Conservation (phyloP, 1,140 invertebrate species). For the Pemphigus obesinymphae region DNA sequence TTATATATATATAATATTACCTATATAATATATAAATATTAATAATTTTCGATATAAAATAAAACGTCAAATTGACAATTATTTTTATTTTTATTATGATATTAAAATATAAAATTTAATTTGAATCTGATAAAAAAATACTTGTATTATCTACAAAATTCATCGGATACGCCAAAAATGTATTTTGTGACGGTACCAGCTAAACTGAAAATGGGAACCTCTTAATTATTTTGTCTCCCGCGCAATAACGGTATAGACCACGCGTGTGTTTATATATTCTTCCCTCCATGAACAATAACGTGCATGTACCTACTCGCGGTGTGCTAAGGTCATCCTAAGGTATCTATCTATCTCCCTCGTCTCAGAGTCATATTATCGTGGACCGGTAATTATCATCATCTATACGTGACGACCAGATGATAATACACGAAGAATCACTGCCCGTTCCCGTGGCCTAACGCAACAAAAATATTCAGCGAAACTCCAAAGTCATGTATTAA, state of each 20-base stretch:
- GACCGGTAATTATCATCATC: constrained; percentile 32
- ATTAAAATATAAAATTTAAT: no score
- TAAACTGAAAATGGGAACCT: constrained; percentile 30
- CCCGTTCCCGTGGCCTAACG: constrained; percentile 1
- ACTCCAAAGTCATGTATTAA: constrained; percentile 31
- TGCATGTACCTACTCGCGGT: no score
- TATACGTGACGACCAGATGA: constrained; percentile 36
- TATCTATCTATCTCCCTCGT: neutral
- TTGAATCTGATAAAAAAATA: no score
- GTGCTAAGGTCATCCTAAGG: constrained; percentile 13
- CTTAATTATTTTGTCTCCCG: constrained; percentile 35
- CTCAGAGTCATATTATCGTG: constrained; percentile 14
- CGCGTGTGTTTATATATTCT: neutral
- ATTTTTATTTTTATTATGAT: neutral
- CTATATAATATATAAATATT: no score
- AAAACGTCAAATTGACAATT: neutral
- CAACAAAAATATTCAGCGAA: constrained; percentile 33
- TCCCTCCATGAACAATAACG: neutral
- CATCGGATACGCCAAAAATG: neutral
- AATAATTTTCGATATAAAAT: neutral
- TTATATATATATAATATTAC: no score
- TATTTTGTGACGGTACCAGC: neutral
- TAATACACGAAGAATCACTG: constrained; percentile 30
- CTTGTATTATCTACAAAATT: neutral
- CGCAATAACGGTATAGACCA: constrained; percentile 27